These are phyloP conservation scores for Mormyrops attenuatus DNA, from an alignment of 2,797 vertebrate species.

Conservation along the genomic window DNA sequence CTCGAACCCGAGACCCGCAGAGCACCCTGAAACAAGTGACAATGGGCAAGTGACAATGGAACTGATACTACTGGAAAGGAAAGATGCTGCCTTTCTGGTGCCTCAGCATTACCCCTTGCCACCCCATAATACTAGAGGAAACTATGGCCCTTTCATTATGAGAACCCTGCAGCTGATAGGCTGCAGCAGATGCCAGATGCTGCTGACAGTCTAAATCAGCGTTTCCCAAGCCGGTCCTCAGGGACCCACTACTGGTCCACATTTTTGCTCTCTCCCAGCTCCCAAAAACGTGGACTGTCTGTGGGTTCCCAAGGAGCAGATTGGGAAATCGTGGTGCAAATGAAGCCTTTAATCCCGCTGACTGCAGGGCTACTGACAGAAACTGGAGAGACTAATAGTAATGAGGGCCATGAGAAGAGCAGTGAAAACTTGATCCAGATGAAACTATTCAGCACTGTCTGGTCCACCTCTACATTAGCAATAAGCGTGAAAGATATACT, in stretches of 20 bases:
- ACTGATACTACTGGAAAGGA: background rate
- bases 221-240: background rate
- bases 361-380: background rate
- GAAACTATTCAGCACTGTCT: background rate
- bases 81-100: background rate
- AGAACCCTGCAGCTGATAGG: background rate
- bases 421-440: background rate
- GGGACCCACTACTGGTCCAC: background rate
- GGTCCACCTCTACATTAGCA: background rate
- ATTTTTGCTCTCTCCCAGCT: background rate
- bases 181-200: background rate
- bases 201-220: background rate
- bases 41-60: background rate
- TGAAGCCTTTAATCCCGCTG: background rate
- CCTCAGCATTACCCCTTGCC: background rate
- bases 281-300: background rate
- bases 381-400: background rate
- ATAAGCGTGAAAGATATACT: background rate
- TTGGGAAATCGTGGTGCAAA: background rate
- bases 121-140: background rate
- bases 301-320: background rate
- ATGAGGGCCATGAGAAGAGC: background rate
- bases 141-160: background rate
- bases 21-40: conserved; percentile 56
- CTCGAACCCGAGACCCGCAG: conserved; percentile 73